Percentiles rank a stretch among this genome's conserved stretches.
Evolutionary conservation across 2,797 vertebrate species (phyloP).

Genomic region (Chelmon rostratus): DNA sequence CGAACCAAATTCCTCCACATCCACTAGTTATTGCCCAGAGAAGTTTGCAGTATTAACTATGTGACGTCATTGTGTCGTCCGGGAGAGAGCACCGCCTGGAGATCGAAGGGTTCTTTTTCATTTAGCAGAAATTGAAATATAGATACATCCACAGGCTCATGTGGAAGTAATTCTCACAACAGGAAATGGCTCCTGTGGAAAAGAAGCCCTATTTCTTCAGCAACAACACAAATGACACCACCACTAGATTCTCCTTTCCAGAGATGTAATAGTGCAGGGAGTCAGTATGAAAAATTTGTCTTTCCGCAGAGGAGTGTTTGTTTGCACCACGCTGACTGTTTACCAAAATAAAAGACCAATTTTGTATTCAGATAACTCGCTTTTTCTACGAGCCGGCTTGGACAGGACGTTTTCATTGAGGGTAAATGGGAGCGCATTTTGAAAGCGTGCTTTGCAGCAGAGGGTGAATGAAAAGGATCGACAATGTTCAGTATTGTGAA

Average conservation of each 20-base stretch:
- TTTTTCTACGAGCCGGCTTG: not conserved
- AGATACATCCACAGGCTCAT: slow-evolving; percentile 49
- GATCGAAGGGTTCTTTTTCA: slow-evolving; percentile 12
- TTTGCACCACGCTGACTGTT: slow-evolving; percentile 35
- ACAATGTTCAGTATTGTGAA: slow-evolving; percentile 15
- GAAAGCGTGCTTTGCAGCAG: not conserved
- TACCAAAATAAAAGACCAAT: slow-evolving; percentile 48
- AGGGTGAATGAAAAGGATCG: slow-evolving; percentile 21
- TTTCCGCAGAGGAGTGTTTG: slow-evolving; percentile 7
- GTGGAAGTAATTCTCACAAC: slow-evolving; percentile 49
- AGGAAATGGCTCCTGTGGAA: slow-evolving; percentile 56
- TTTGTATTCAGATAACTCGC: slow-evolving; percentile 34
- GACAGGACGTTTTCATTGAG: slow-evolving; percentile 12
- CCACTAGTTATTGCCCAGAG: not conserved
- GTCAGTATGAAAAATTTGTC: slow-evolving; percentile 15
- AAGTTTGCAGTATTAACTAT: not conserved
- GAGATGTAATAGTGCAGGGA: slow-evolving; percentile 22
- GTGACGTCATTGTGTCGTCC: slow-evolving; percentile 23
- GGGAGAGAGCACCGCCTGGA: slow-evolving; percentile 32
- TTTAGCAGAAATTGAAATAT: slow-evolving; percentile 62
- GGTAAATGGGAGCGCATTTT: slow-evolving; percentile 27
- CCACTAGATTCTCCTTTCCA: slow-evolving; percentile 26
- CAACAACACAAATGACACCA: slow-evolving; percentile 27
- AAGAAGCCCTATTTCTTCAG: slow-evolving; percentile 39
- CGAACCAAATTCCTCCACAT: not conserved